Evolutionary conservation across 2,888 invertebrate species (phyloP), one percentile per base, ranked within the genome.

Genomic region (Rhogogaster chlorosoma): DNA sequence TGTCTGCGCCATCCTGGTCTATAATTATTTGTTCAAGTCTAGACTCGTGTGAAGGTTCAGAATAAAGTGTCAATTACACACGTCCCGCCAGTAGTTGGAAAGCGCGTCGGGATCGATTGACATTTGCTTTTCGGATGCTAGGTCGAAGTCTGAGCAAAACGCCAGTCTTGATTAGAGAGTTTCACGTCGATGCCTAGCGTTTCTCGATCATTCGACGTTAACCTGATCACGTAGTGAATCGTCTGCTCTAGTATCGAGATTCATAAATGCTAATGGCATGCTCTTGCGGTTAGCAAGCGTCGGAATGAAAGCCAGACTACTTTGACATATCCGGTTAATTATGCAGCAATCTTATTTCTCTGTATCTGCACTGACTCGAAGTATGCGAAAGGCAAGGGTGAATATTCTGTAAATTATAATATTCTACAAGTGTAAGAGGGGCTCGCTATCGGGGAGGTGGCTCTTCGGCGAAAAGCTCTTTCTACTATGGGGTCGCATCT

Each of bases 141-240:
- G 49, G 26, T 45, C 29, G 77, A n/a, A 29, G 7, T 80, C 57
- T 36, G 78, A 61, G 38, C 38, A 61, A 45, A 45, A 61, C 61
- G 78, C 61, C 78, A 80, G 78, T 80, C 78, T 80, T 80, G 78
- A 80, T 80, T 61, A 80, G 57, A 61, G 78, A 80, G 61, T 61
- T 61, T 57, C 78, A 80, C 32, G 61, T 80, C 78, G 61, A 80
- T 38, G 22, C n/a, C 36, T 80, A 57, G 38, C 38, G 10, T 15
- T 29, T 22, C 38, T 80, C 78, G 61, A 80, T 61, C 38, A 36
- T 80, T 80, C 15, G 57, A n/a, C 38, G 57, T 61, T 80, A 38
- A 22, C 38, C 42, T 5, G 22, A 38, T 73, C 42, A n/a, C n/a
- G 26, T n/a, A 26, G 4, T n/a, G 7, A 80, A 49, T 61, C 36